Evolutionary conservation across 2,888 invertebrate species (phyloP).

Genomic region (Silvanus unidentatus): DNA sequence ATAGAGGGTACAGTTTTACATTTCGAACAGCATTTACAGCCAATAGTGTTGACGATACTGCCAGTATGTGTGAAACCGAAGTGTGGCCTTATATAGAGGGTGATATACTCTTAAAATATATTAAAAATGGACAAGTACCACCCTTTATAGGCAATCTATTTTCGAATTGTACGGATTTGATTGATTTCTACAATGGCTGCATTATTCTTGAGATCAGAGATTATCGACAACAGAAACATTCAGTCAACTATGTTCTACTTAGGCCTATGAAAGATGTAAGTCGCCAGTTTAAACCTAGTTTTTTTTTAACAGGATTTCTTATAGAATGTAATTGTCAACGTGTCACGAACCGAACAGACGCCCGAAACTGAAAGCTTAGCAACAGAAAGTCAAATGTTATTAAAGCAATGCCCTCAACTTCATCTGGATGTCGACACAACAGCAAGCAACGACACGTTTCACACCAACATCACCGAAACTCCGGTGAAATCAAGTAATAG

Average conservation of each 20-base stretch:
- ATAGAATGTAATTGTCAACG: constrained; percentile 25
- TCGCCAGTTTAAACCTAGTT: too few species aligned
- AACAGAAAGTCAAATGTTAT: constrained; percentile 78
- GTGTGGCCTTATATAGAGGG: constrained; percentile 88
- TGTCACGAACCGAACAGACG: too few species aligned
- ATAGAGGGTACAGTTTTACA: constrained; percentile 77
- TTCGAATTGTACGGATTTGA: constrained; percentile 43
- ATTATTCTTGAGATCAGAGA: constrained; percentile 88
- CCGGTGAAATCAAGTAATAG: constrained; percentile 63
- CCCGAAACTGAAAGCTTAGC: constrained; percentile 52
- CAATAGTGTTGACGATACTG: constrained; percentile 52
- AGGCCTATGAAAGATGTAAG: constrained; percentile 80
- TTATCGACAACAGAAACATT: constrained; percentile 74
- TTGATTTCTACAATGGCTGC: constrained; percentile 77
- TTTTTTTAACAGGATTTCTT: too few species aligned
- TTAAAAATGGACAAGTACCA: constrained; percentile 87
- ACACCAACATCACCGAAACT: constrained; percentile 69
- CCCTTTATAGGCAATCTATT: constrained; percentile 78
- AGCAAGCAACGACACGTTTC: constrained; percentile 71
- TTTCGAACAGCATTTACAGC: constrained; percentile 37
- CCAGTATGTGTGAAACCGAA: constrained; percentile 63
- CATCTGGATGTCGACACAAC: constrained; percentile 86
- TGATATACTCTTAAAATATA: constrained; percentile 64
- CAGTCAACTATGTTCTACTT: constrained; percentile 80
- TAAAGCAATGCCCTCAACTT: constrained; percentile 79